Evolutionary conservation across 2,113 vertebrate genomes (phyloP), one percentile per base, ranked within the genome.

Genomic region (Apodemus speciosus): DNA sequence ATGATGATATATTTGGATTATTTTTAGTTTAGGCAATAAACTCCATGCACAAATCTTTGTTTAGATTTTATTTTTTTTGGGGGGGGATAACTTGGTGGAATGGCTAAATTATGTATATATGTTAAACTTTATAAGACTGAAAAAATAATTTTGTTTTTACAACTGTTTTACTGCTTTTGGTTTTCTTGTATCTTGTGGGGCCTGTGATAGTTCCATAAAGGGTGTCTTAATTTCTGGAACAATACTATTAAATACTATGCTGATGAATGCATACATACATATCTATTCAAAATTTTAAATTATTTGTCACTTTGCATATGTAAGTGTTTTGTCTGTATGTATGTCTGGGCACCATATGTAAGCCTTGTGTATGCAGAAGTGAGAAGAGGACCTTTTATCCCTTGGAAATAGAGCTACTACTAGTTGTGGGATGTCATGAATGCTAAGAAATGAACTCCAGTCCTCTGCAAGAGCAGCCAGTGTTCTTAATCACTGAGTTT

Each of bases 1-100:
- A 9, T 88, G 8, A 62, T 88, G 90, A 43, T 2, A 32, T 88
- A 8, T 73, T 95, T 94, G n/a, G 87, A 89, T 72, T 90, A 51
- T 88, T 88, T 91, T 30, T 91, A 35, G 16, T 51, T 88, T 96
- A 58, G 18, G 4, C 0, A 49, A 6, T 72, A 11, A 81, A 80
- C 30, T 56, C 72, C 58, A n/a, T 13, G 3, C 46, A 21, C n/a
- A 9, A 73, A 40, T 84, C 23, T 91, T 84, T 62, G 23, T 9
- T 21, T 72, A 88, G 10, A 27, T 11, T 40, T 87, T 49, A 71
- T 92, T 87, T 88, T 46, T 46, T 35, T 68, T 21, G 68, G 66
- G 66, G 1, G 30, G 68, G 56, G 85, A 71, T 88, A 88, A 20
- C n/a, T n/a, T 58, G 64, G 6, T 80, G 4, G 80, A 85, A 85